Conservation (phyloP, 2,797 vertebrate genomes). For the Momotus momota region DNA sequence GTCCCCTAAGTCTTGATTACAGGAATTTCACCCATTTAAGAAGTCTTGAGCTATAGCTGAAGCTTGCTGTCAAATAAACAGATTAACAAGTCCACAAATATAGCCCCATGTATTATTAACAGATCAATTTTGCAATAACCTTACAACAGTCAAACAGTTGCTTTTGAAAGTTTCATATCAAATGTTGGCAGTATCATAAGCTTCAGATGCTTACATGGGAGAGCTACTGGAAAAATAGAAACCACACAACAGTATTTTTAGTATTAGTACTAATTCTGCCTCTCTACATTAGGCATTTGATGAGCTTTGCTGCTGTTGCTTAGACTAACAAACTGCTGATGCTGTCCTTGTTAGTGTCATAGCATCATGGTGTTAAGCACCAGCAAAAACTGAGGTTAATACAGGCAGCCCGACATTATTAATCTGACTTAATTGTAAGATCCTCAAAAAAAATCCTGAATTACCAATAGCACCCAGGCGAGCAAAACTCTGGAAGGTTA, state of each 20-base stretch:
- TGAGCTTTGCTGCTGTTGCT: background rate
- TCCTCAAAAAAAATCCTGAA: background rate
- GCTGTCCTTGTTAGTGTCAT: background rate
- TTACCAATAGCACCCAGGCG: background rate
- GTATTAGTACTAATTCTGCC: background rate
- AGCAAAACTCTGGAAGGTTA: background rate
- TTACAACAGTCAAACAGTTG: background rate
- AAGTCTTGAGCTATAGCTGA: background rate
- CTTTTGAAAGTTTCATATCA: background rate
- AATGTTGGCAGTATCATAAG: background rate
- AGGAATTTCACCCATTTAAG: background rate
- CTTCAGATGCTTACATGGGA: background rate
- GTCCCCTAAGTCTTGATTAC: background rate
- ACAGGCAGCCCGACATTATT: background rate
- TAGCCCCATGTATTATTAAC: rapidly evolving
- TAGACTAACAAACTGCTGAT: background rate
- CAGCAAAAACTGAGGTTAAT: background rate
- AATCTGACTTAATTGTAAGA: background rate
- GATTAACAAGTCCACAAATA: background rate
- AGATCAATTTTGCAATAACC: background rate
- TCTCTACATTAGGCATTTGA: background rate
- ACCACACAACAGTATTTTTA: background rate
- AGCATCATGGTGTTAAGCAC: background rate
- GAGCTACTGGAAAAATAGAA: background rate
- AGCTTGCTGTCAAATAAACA: background rate